These are phyloP conservation scores for Miichthys miiuy DNA, from an alignment of 2,797 vertebrate species.

Conservation along the genomic window DNA sequence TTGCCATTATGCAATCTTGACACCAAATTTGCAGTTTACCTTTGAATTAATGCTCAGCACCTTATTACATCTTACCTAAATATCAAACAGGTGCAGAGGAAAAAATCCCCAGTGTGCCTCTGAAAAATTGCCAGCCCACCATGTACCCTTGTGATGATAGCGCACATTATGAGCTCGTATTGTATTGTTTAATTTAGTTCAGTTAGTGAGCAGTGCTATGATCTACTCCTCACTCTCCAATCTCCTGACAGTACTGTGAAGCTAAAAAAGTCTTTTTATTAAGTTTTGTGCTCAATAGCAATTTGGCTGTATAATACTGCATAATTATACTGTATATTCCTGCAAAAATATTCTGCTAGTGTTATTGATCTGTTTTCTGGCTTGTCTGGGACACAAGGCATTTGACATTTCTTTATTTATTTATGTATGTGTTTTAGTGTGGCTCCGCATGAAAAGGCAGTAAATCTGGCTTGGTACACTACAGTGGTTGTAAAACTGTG, in stretches of 20 bases:
- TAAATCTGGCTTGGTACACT: neutral
- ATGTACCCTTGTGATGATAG: neutral
- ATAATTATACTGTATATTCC: neutral
- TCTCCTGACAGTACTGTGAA: slow-evolving; percentile 17
- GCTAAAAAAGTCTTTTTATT: slow-evolving; percentile 7
- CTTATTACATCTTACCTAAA: slow-evolving; percentile 8
- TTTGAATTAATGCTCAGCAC: neutral
- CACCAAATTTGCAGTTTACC: neutral
- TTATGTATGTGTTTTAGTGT: neutral
- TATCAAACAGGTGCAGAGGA: slow-evolving; percentile 1
- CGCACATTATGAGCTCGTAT: slow-evolving; percentile 26
- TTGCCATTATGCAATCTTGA: neutral
- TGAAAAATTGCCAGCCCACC: slow-evolving; percentile 17
- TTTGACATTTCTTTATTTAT: too few species aligned
- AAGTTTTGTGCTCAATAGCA: neutral
- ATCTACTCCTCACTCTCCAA: neutral
- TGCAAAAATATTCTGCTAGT: neutral
- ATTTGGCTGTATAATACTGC: neutral
- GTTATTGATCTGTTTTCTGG: neutral
- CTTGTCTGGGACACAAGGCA: neutral
- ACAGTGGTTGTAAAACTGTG: neutral
- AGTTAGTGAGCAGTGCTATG: neutral
- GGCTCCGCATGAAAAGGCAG: neutral
- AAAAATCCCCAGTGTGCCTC: neutral
- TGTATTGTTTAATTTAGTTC: slow-evolving; percentile 17